Conservation (phyloP, 1,140 invertebrate species). For the Mesaphorura yosii region DNA sequence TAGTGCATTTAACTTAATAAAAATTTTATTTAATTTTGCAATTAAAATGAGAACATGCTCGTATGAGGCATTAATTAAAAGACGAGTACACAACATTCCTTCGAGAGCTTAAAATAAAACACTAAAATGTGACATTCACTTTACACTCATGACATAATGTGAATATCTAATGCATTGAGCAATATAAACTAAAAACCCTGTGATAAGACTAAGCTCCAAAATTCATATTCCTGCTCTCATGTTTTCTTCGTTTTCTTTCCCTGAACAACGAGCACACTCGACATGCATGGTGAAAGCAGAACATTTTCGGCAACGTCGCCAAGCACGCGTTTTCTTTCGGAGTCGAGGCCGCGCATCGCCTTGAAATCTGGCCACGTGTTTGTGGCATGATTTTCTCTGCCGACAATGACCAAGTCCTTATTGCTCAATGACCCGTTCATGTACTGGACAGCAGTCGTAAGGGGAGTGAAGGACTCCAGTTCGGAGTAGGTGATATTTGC, state of each 20-base stretch:
- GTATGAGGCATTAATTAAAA: too few species aligned
- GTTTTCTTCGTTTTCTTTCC: background rate
- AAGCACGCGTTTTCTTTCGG: constrained; percentile 7
- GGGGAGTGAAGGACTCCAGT: constrained; percentile 4
- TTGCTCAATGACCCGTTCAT: background rate
- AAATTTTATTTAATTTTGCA: too few species aligned
- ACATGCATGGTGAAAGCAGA: constrained; percentile 3
- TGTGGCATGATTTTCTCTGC: background rate
- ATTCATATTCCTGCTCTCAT: constrained; percentile 25
- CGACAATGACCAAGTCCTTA: constrained; percentile 16
- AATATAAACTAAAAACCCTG: too few species aligned
- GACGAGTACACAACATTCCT: too few species aligned
- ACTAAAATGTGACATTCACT: too few species aligned
- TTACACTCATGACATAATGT: too few species aligned
- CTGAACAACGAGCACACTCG: constrained; percentile 20
- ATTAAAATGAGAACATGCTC: too few species aligned
- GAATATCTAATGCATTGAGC: too few species aligned
- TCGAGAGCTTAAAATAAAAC: too few species aligned
- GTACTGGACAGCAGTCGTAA: constrained; percentile 3
- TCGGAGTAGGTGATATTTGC: constrained; percentile 8
- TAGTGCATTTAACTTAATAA: too few species aligned
- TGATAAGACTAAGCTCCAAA: too few species aligned
- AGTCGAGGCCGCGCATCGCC: background rate
- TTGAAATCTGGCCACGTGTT: background rate
- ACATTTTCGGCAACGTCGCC: constrained; percentile 16